Conservation (phyloP, 2,888 invertebrate species). For the Nomada flava region DNA sequence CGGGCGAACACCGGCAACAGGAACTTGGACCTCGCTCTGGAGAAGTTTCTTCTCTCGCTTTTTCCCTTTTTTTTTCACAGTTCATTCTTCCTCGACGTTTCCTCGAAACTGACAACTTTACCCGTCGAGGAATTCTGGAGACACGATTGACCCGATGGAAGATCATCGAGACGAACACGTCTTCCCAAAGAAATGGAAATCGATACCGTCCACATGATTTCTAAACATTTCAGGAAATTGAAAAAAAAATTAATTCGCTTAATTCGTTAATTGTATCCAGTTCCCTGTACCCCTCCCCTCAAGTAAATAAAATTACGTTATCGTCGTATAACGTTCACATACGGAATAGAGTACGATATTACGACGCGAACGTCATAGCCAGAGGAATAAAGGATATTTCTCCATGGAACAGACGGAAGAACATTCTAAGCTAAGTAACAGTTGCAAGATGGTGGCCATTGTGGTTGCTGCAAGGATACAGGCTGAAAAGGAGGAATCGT, state of each 20-base stretch:
- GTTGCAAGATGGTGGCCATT: conserved; percentile 8
- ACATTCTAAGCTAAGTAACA: background rate
- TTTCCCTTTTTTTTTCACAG: too few relatives aligned
- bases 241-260: too few relatives aligned
- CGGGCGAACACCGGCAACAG: conserved; percentile 11
- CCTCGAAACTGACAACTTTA: background rate
- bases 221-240: too few relatives aligned
- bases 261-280: background rate
- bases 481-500: conserved; percentile 15
- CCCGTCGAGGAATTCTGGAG: too few relatives aligned
- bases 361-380: background rate
- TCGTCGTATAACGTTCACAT: background rate
- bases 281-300: background rate
- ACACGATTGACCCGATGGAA: background rate
- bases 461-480: background rate
- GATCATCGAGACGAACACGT: background rate
- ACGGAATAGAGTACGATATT: background rate
- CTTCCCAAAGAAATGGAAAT: too few relatives aligned
- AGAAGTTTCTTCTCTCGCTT: background rate
- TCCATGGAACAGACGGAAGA: background rate
- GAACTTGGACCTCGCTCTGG: conserved; percentile 7
- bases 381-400: background rate
- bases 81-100: background rate
- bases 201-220: too few relatives aligned
- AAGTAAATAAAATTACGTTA: background rate